These are phyloP conservation scores for Bujurquina vittata DNA, from an alignment of 2,113 vertebrate species.

Conservation along the genomic window DNA sequence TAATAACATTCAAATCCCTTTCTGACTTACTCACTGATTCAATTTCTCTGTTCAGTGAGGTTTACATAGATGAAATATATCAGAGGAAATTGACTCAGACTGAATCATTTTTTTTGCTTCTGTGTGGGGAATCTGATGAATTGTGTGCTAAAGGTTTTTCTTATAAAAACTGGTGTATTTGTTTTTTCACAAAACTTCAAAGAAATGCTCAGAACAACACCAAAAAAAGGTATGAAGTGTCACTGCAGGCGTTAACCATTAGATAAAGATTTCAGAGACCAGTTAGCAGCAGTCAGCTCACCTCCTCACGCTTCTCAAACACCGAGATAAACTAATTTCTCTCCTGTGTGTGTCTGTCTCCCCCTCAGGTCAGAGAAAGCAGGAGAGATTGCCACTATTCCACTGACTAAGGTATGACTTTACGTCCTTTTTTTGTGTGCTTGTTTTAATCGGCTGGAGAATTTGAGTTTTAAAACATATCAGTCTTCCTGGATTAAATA, in stretches of 20 bases:
- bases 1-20: slow-evolving; percentile 2
- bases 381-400: slow-evolving; percentile 79
- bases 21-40: slow-evolving; percentile 4
- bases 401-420: slow-evolving; percentile 73
- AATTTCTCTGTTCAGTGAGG: slow-evolving; percentile 9
- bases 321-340: neutral
- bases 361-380: slow-evolving; percentile 70
- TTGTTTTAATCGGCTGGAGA: neutral
- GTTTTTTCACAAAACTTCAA: neutral
- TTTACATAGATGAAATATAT: slow-evolving; percentile 9
- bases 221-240: neutral
- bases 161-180: neutral
- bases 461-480: neutral
- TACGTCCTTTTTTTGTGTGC: neutral
- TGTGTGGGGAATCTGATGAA: neutral
- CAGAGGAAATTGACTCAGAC: slow-evolving; percentile 3
- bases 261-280: neutral
- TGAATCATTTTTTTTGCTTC: neutral
- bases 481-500: neutral
- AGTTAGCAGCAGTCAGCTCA: neutral
- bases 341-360: slow-evolving; percentile 16
- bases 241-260: neutral
- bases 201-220: neutral
- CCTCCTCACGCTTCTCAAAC: neutral
- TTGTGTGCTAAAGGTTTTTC: neutral